These are phyloP conservation scores for Tiliacea aurago DNA, from an alignment of 2,888 invertebrate genomes.

Conservation along the genomic window DNA sequence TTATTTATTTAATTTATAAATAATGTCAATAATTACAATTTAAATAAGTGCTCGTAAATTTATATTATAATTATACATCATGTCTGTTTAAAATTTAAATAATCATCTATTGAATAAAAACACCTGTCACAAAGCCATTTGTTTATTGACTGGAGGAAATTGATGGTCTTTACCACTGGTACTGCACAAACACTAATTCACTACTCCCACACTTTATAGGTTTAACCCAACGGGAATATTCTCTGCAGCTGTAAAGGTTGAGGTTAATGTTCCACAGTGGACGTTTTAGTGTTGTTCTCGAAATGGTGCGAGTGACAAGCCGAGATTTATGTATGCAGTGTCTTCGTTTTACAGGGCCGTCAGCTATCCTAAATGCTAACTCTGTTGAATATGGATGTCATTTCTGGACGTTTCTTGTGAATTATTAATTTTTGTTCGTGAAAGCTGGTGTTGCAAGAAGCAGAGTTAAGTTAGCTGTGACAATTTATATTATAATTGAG, in stretches of 20 bases:
- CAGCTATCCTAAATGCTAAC: constrained; percentile 38
- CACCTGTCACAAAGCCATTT: too few relatives aligned
- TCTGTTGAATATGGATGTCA: constrained; percentile 47
- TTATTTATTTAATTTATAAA: too few relatives aligned
- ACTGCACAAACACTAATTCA: not conserved
- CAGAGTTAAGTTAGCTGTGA: too few relatives aligned
- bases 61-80: too few relatives aligned
- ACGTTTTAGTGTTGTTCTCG: constrained; percentile 35
- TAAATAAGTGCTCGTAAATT: too few relatives aligned
- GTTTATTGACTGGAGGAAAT: too few relatives aligned
- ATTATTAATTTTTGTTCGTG: constrained; percentile 12
- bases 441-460: not conserved
- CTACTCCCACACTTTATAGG: not conserved
- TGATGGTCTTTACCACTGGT: not conserved
- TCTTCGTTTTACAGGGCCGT: constrained; percentile 21
- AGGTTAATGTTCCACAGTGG: constrained; percentile 29
- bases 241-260: constrained; percentile 3
- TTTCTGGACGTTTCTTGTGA: constrained; percentile 34
- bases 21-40: too few relatives aligned
- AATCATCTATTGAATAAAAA: too few relatives aligned
- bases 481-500: not conserved
- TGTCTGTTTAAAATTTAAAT: too few relatives aligned
- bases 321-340: constrained; percentile 48
- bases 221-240: constrained; percentile 18
- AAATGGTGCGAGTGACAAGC: constrained; percentile 51